Evolutionary conservation across 1,140 invertebrate species (phyloP).

Genomic region (Lithobius niger): DNA sequence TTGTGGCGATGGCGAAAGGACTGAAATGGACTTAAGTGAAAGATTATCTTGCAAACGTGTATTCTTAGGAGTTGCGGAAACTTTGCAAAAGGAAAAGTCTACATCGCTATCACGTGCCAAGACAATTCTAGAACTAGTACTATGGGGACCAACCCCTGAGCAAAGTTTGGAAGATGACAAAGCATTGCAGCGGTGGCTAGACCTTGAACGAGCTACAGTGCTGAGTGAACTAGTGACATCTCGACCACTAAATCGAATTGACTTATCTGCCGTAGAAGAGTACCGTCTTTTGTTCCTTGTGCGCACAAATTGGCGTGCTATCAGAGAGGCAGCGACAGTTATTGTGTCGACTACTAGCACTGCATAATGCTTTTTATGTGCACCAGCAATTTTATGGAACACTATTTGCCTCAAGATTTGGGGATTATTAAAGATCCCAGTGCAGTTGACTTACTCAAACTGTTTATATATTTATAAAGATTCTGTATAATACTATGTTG

Average conservation of each 20-base stretch:
- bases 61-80: conserved; percentile 19
- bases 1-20: conserved; percentile 26
- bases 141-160: conserved; percentile 70
- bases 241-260: conserved; percentile 34
- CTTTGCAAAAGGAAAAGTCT: conserved; percentile 22
- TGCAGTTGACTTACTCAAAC: too few relatives aligned
- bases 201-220: conserved; percentile 63
- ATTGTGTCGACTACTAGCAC: not conserved
- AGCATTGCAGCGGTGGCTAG: conserved; percentile 61
- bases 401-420: too few relatives aligned
- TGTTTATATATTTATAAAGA: too few relatives aligned
- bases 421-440: too few relatives aligned
- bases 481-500: too few relatives aligned
- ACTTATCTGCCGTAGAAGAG: conserved; percentile 60
- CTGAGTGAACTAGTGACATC: conserved; percentile 59
- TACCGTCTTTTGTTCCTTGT: conserved; percentile 67
- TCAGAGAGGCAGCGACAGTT: conserved; percentile 12
- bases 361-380: too few relatives aligned
- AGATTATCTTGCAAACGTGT: conserved; percentile 14
- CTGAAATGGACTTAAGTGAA: conserved; percentile 17
- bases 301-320: conserved; percentile 40
- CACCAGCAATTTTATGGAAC: too few relatives aligned
- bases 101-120: conserved; percentile 39
- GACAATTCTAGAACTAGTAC: conserved; percentile 60
- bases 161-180: conserved; percentile 40